Evolutionary conservation across 1,140 invertebrate genomes (phyloP), one percentile per base, ranked within the genome.

Genomic region (Zaprionus camerounensis): DNA sequence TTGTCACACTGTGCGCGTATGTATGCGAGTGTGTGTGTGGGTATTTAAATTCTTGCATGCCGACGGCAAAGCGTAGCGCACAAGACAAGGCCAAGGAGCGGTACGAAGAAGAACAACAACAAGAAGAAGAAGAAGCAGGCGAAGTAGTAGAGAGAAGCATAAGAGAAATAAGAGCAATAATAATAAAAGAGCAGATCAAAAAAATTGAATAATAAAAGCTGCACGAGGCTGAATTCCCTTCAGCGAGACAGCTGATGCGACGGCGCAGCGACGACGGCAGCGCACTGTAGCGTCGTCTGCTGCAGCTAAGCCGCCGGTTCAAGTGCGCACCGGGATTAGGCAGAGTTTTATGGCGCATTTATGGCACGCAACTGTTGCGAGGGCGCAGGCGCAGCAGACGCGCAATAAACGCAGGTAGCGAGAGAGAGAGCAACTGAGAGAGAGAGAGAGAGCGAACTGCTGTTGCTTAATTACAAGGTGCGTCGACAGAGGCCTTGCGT

Each of bases 281-380:
- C 24, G 24, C 24, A 26, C 24, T 26, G 24, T 34, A 20, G 31
- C 59, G 34, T 7, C 38, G 13, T 17, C 66, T 55, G 34, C 46
- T 15, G 49, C 26, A 20, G 69, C 31, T 76, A 34, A 34, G 81
- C 81, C 81, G 68, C 65, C 62, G 69, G 68, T 53, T 64, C 57
- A 62, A 57, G 69, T 46, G 55, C 57, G 73, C 69, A 80, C 20
- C 38, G 83, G 76, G 80, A 86, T 82, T 86, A 80, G 59, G 28
- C 56, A 56, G 20, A 51, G 34, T 73, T 86, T 85, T 86, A 86
- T 86, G 71, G 69, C 77, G 67, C 81, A 81, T 84, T 84, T 84
- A 84, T 84, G 81, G 17, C 76, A 82, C 56, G 82, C 80, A 86
- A 86, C 80, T 77, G 77, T 75, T 67, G 71, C 44, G 46, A 56